phyloP scores from a whole-genome alignment of 1,140 invertebrate species.

The Ladona fulva region DNA sequence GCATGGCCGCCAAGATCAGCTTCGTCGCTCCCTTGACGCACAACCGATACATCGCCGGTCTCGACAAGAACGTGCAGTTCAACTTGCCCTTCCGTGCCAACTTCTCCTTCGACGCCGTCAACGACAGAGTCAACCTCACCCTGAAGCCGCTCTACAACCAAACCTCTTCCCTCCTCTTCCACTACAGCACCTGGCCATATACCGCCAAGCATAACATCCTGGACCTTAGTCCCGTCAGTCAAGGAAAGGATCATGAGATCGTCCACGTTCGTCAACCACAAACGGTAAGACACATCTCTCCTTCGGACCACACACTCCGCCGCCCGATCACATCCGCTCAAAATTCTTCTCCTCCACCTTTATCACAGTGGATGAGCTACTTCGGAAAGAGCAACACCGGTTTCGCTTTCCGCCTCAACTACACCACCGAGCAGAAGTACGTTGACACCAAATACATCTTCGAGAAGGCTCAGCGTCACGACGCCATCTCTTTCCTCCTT shows the following conservation, averaged over 20 bases:
- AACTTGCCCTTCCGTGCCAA: constrained; percentile 41
- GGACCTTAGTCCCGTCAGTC: constrained; percentile 36
- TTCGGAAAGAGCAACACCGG: constrained; percentile 32
- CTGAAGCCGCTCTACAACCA: constrained; percentile 38
- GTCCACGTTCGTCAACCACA: constrained; percentile 31
- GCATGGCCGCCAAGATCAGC: constrained; percentile 46
- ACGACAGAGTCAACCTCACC: constrained; percentile 36
- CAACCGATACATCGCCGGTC: constrained; percentile 45
- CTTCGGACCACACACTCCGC: not conserved
- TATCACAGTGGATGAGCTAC: not conserved
- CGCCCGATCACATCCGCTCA: not conserved
- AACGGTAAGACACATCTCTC: constrained; percentile 22
- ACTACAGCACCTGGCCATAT: constrained; percentile 50
- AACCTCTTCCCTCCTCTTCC: constrained; percentile 40
- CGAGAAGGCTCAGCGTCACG: constrained; percentile 23
- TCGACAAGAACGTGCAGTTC: constrained; percentile 46
- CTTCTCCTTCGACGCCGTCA: constrained; percentile 36
- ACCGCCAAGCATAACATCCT: constrained; percentile 45
- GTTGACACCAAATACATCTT: constrained; percentile 29
- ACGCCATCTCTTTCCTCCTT: constrained; percentile 27
- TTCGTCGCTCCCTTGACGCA: constrained; percentile 53
- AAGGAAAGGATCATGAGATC: constrained; percentile 33
- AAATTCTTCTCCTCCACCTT: not conserved
- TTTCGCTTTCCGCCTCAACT: constrained; percentile 38
- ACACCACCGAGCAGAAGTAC: constrained; percentile 36